Evolutionary conservation across 2,888 invertebrate genomes (phyloP).

Genomic region (Phlogophora meticulosa): DNA sequence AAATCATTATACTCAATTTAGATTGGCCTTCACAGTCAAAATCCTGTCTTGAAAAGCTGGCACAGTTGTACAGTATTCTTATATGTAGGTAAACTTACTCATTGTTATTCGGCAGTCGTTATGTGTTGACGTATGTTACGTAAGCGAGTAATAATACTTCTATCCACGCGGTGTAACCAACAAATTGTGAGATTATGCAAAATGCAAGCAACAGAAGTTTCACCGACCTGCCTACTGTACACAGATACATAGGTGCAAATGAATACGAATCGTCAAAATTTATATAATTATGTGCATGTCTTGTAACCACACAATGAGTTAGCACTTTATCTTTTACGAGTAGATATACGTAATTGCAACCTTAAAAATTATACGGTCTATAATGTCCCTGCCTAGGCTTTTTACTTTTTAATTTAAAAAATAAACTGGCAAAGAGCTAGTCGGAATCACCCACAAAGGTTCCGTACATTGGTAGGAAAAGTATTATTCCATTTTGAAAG

Average conservation of each 20-base stretch:
- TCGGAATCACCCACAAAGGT: too few species aligned
- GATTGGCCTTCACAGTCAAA: not conserved
- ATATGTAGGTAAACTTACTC: not conserved
- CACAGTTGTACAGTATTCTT: not conserved
- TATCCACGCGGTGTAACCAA: conserved; percentile 69
- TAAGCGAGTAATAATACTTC: conserved; percentile 57
- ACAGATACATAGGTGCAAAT: conserved; percentile 58
- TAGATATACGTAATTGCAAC: conserved; percentile 5
- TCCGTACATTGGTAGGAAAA: too few species aligned
- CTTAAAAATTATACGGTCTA: not conserved
- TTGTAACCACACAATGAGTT: conserved; percentile 44
- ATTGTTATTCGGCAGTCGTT: conserved; percentile 29
- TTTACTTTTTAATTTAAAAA: not conserved
- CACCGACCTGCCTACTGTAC: conserved; percentile 57
- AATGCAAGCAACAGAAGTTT: conserved; percentile 69
- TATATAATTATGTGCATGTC: conserved; percentile 53
- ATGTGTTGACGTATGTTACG: conserved; percentile 45
- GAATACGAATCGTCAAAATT: conserved; percentile 63
- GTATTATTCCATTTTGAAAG: too few species aligned
- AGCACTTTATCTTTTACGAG: conserved; percentile 33
- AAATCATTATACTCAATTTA: not conserved
- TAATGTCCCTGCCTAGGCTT: too few species aligned
- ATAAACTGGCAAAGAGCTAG: too few species aligned
- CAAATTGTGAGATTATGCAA: conserved; percentile 77
- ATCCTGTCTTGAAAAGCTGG: not conserved